phyloP scores from a whole-genome alignment of 2,113 vertebrate species.

The Chrysochloris asiatica region DNA sequence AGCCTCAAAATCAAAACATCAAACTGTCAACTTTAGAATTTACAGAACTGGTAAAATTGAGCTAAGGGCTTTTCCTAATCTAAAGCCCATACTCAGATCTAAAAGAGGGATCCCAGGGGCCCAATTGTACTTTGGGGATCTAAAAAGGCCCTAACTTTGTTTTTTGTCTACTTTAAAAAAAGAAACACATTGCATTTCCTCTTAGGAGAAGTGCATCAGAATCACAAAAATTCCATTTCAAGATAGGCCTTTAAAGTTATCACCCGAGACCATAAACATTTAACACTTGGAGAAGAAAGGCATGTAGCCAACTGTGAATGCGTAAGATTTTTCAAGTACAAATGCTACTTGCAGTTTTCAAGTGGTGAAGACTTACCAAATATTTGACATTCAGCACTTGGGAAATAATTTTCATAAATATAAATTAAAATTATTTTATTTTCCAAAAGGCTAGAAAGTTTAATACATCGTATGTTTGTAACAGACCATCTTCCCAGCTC shows the following conservation, averaged over 20 bases:
- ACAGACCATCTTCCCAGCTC: neutral
- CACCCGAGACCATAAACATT: conserved; percentile 79
- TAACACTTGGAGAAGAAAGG: conserved; percentile 57
- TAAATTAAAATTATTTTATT: conserved; percentile 7
- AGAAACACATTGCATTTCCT: conserved; percentile 7
- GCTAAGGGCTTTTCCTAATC: neutral
- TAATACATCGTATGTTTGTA: neutral
- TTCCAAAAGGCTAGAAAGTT: neutral
- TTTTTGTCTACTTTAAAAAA: neutral
- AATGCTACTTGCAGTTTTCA: conserved; percentile 22
- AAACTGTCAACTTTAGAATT: neutral
- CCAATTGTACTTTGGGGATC: neutral
- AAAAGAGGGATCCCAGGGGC: neutral
- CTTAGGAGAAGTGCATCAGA: conserved; percentile 69
- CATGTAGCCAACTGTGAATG: conserved; percentile 25
- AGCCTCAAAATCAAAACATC: neutral
- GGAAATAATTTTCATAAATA: neutral
- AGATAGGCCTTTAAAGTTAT: conserved; percentile 80
- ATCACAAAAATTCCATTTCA: conserved; percentile 77
- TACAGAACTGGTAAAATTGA: neutral
- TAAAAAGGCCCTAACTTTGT: too few relatives aligned
- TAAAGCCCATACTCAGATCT: fast-evolving
- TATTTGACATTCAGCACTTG: neutral
- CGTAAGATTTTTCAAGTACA: conserved; percentile 28
- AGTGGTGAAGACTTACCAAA: neutral